phyloP scores from a whole-genome alignment of 2,113 vertebrate species.

The Dicentrarchus labrax region DNA sequence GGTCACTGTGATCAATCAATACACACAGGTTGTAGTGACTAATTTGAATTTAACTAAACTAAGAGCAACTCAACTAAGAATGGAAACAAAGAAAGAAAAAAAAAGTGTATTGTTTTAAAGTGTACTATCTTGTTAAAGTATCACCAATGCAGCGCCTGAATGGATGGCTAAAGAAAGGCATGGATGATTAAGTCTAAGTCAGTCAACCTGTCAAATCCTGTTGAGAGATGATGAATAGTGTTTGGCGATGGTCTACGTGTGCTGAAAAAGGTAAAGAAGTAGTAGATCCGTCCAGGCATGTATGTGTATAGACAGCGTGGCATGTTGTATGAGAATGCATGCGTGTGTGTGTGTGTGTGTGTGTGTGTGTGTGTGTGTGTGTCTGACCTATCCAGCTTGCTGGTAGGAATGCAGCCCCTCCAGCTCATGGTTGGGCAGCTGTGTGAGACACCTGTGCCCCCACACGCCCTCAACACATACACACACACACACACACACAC shows the following conservation, averaged over 20 bases:
- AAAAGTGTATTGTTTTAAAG: slow-evolving; percentile 30
- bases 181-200: slow-evolving; percentile 37
- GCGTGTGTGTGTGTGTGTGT: slow-evolving; percentile 13
- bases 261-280: slow-evolving; percentile 57
- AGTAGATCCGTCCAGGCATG: slow-evolving; percentile 50
- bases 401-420: slow-evolving; percentile 51
- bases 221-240: slow-evolving; percentile 66
- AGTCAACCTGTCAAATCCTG: slow-evolving; percentile 59
- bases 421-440: slow-evolving; percentile 42
- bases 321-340: not conserved
- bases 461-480: slow-evolving; percentile 10
- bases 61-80: not conserved
- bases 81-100: not conserved
- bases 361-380: slow-evolving; percentile 8
- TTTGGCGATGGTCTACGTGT: slow-evolving; percentile 68
- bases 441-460: slow-evolving; percentile 68
- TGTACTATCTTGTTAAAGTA: slow-evolving; percentile 34
- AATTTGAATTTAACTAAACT: not conserved
- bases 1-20: not conserved
- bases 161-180: slow-evolving; percentile 43
- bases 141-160: slow-evolving; percentile 13
- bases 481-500: not conserved
- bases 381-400: slow-evolving; percentile 33
- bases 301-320: not conserved
- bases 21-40: not conserved